These are phyloP conservation scores for Lithobates sylvaticus DNA, from an alignment of 2,797 vertebrate species.

Conservation along the genomic window DNA sequence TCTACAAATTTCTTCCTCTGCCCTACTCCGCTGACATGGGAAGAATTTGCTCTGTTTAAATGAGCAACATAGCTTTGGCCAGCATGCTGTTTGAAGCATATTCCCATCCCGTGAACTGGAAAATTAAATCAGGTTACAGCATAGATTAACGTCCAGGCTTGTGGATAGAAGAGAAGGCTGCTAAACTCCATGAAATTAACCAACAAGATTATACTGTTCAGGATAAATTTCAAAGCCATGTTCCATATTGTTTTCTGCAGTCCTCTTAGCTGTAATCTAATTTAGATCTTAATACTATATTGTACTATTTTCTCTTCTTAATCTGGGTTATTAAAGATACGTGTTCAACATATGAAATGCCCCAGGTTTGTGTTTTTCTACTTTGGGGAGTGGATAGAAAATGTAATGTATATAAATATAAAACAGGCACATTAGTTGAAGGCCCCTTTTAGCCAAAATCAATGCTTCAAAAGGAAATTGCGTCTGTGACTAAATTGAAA, in stretches of 20 bases:
- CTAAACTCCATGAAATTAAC: slow-evolving; percentile 91
- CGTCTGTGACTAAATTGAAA: no score
- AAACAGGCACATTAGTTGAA: no score
- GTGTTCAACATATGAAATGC: slow-evolving; percentile 43
- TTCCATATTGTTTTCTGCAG: slow-evolving; percentile 67
- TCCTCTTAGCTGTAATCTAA: slow-evolving; percentile 17
- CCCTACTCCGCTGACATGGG: slow-evolving; percentile 14
- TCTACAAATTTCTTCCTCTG: slow-evolving; percentile 11
- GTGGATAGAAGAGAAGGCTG: slow-evolving; percentile 72
- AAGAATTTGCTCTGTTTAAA: slow-evolving; percentile 65
- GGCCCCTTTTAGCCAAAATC: no score
- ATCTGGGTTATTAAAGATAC: slow-evolving; percentile 40
- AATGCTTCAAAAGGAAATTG: no score
- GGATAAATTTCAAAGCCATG: slow-evolving; percentile 76
- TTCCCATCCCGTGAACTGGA: slow-evolving; percentile 86
- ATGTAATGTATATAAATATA: no score
- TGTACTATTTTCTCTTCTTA: slow-evolving; percentile 22
- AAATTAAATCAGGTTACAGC: slow-evolving; percentile 82
- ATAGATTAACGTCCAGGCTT: slow-evolving; percentile 80
- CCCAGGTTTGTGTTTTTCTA: no score
- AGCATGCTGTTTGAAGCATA: slow-evolving; percentile 73
- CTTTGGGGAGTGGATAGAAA: no score
- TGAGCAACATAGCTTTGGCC: slow-evolving; percentile 69
- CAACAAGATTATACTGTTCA: slow-evolving; percentile 84
- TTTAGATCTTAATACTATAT: slow-evolving; percentile 34